phyloP scores from a whole-genome alignment of 2,797 vertebrate species.

The Cryptoblepharus egeriae region DNA sequence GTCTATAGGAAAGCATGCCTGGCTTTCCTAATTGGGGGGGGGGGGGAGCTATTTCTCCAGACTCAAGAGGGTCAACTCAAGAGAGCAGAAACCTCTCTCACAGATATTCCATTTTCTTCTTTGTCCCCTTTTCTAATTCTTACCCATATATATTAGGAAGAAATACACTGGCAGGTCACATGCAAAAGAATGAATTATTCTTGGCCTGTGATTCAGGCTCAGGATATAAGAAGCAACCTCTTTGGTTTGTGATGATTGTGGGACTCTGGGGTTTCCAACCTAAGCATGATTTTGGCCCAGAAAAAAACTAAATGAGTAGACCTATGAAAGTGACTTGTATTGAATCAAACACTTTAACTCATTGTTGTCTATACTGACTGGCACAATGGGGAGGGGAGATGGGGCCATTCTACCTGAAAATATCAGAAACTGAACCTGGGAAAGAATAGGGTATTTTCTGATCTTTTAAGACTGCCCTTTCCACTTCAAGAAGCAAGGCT shows the following conservation, averaged over 20 bases:
- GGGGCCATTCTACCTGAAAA: no score
- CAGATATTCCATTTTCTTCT: neutral
- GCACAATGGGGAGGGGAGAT: neutral
- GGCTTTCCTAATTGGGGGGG: neutral
- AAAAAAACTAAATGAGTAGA: neutral
- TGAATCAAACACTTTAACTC: no score
- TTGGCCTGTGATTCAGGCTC: neutral
- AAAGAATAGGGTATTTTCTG: no score
- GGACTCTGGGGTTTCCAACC: neutral
- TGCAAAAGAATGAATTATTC: neutral
- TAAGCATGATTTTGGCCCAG: neutral
- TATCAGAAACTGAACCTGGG: no score
- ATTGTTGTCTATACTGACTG: no score
- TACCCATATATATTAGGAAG: neutral
- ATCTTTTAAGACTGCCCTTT: no score
- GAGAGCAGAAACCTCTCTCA: neutral
- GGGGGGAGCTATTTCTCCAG: neutral
- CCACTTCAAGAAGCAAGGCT: no score
- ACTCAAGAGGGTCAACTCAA: neutral
- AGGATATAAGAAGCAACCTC: neutral
- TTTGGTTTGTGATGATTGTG: neutral
- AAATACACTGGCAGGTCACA: neutral
- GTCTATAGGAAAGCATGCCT: neutral
- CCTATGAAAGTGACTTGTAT: no score
- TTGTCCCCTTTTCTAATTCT: neutral